These are phyloP conservation scores for Triops longicaudatus DNA, from an alignment of 1,140 invertebrate genomes.

Conservation along the genomic window DNA sequence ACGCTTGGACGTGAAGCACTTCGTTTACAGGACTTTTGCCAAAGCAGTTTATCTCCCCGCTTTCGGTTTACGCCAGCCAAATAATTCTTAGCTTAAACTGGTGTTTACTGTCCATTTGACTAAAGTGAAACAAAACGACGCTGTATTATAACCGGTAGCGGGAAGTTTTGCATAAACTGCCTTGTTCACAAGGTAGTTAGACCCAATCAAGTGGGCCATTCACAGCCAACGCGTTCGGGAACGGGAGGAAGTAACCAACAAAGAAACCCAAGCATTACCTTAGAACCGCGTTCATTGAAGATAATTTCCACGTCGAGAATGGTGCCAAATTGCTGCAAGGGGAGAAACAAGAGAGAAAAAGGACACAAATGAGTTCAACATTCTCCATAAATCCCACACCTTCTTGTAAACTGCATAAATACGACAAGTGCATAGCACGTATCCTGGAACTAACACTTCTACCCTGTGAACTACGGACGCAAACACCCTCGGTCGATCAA, in stretches of 20 bases:
- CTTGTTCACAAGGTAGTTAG: background rate
- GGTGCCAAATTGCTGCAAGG: constrained; percentile 72
- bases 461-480: background rate
- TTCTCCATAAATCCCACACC: background rate
- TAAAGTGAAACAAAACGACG: background rate
- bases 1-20: background rate
- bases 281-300: constrained; percentile 98
- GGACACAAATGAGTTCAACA: background rate
- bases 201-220: background rate
- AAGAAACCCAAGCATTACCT: constrained; percentile 43
- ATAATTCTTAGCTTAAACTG: background rate
- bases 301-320: constrained; percentile 99
- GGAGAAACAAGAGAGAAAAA: background rate
- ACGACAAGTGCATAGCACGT: background rate
- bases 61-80: background rate
- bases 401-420: background rate
- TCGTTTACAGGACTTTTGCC: constrained; percentile 3
- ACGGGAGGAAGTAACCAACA: background rate
- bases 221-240: background rate
- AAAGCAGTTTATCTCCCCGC: background rate
- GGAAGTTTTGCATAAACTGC: background rate
- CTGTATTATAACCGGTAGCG: background rate
- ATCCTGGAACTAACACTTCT: no score
- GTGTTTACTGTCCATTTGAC: background rate
- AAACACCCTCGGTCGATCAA: background rate